Conservation (phyloP, 2,113 vertebrate species). For the Xenopus tropicalis region DNA sequence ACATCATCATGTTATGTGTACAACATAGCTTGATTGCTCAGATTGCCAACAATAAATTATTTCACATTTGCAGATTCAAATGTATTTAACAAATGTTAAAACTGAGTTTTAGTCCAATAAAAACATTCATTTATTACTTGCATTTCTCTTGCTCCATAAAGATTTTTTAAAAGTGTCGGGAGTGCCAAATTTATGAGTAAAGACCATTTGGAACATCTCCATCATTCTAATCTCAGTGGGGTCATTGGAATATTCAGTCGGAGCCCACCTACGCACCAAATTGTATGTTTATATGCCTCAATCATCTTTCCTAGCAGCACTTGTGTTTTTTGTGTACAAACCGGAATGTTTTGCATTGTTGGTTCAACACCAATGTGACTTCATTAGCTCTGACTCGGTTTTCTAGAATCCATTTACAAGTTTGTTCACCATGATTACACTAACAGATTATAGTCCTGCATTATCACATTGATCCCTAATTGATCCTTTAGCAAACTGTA, state of each 20-base stretch:
- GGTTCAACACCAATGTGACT: too few relatives aligned
- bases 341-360: background rate
- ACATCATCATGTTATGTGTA: conserved; percentile 26
- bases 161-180: background rate
- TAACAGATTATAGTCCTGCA: too few relatives aligned
- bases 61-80: conserved; percentile 37
- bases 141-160: conserved; percentile 24
- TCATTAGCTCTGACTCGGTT: too few relatives aligned
- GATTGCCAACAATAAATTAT: conserved; percentile 42
- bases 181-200: conserved; percentile 31
- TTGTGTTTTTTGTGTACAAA: background rate
- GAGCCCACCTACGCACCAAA: conserved; percentile 26
- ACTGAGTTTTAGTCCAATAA: conserved; percentile 35
- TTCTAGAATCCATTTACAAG: background rate
- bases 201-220: conserved; percentile 36
- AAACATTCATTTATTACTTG: conserved; percentile 31
- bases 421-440: too few relatives aligned
- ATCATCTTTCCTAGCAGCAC: conserved; percentile 2
- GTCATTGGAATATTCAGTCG: conserved; percentile 18
- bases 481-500: too few relatives aligned
- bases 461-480: too few relatives aligned
- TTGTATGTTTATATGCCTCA: background rate
- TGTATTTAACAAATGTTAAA: conserved; percentile 43
- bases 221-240: conserved; percentile 14
- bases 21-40: conserved; percentile 14